These are phyloP conservation scores for Sciurus carolinensis DNA, from an alignment of 2,797 vertebrate species.

Conservation along the genomic window DNA sequence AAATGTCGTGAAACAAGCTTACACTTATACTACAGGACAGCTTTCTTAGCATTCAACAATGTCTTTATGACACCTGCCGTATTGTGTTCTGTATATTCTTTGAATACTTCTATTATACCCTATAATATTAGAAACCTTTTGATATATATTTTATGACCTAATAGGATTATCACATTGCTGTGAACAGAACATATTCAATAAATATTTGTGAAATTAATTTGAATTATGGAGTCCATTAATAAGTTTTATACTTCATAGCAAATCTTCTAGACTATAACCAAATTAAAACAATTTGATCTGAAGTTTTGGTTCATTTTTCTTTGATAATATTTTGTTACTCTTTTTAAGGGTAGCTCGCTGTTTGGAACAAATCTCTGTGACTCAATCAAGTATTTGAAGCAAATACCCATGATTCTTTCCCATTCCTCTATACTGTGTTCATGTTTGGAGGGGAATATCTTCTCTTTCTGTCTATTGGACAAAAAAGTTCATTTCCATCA, in stretches of 20 bases:
- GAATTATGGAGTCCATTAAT: conserved; percentile 31
- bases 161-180: neutral
- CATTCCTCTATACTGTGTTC: neutral
- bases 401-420: conserved; percentile 23
- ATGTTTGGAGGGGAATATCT: neutral
- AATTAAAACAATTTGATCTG: conserved; percentile 5
- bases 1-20: neutral
- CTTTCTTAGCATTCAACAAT: neutral
- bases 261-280: conserved; percentile 14
- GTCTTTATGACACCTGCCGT: neutral
- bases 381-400: conserved; percentile 21
- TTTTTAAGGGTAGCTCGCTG: neutral
- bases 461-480: conserved; percentile 18
- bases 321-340: conserved; percentile 36
- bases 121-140: neutral
- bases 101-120: neutral
- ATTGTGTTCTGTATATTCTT: neutral
- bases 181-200: conserved; percentile 3
- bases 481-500: neutral
- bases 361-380: conserved; percentile 51
- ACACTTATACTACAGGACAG: neutral
- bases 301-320: conserved; percentile 48
- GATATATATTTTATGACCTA: neutral
- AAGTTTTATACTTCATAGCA: neutral
- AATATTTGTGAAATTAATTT: conserved; percentile 43